Evolutionary conservation across 2,888 invertebrate genomes (phyloP).

Genomic region (Carpatolechia fugitivella): DNA sequence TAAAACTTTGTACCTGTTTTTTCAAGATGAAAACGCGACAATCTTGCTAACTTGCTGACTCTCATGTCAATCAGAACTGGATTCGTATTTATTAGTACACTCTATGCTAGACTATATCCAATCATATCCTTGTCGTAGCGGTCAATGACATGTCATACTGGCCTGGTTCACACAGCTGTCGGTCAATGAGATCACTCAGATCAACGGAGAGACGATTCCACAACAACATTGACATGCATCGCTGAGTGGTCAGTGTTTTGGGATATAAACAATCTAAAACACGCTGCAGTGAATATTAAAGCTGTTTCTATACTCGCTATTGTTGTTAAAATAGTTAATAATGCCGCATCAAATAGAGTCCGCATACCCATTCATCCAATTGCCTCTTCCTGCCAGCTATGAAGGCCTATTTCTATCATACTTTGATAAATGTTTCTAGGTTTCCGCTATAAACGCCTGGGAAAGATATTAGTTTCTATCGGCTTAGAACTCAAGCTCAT

Average conservation of each 20-base stretch:
- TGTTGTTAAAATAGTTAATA: conserved; percentile 27
- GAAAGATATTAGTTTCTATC: background rate
- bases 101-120: background rate
- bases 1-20: background rate
- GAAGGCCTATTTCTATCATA: conserved; percentile 45
- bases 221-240: background rate
- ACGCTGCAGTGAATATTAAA: conserved; percentile 1
- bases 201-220: conserved; percentile 25
- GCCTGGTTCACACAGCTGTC: conserved; percentile 67
- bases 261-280: background rate
- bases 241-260: background rate
- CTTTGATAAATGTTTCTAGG: conserved; percentile 2
- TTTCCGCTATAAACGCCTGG: conserved; percentile 3
- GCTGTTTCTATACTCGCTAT: background rate
- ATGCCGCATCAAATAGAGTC: conserved; percentile 39
- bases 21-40: background rate
- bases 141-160: conserved; percentile 56
- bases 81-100: background rate
- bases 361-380: conserved; percentile 62
- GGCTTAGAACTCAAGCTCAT: background rate
- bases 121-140: conserved; percentile 22
- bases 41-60: background rate
- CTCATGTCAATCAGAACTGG: background rate
- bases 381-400: conserved; percentile 58
- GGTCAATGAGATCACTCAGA: conserved; percentile 34